These are phyloP conservation scores for Ditylenchus weischeri DNA, from an alignment of 2,888 invertebrate genomes.

Conservation along the genomic window DNA sequence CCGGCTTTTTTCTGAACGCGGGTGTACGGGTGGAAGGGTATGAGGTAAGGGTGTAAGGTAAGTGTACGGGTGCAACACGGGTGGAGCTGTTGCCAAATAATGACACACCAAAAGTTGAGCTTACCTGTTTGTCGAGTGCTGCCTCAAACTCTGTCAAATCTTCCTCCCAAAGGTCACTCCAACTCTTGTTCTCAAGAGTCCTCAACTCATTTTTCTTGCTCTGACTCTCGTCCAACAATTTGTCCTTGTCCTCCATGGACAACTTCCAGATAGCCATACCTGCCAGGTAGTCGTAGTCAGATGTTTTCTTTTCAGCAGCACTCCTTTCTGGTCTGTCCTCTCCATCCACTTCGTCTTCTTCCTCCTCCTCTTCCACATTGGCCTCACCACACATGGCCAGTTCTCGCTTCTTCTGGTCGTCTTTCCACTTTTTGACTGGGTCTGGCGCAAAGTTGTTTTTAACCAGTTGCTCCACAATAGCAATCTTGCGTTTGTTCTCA, in stretches of 20 bases:
- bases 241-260: slow-evolving; percentile 58
- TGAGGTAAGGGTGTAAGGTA: no score
- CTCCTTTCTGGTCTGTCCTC: slow-evolving; percentile 7
- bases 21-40: no score
- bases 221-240: slow-evolving; percentile 49
- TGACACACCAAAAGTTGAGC: slow-evolving; percentile 12
- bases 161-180: slow-evolving; percentile 78
- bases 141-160: slow-evolving; percentile 71
- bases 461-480: slow-evolving; percentile 79
- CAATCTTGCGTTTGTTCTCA: slow-evolving; percentile 90
- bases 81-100: background rate
- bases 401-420: slow-evolving; percentile 63
- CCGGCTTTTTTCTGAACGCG: no score
- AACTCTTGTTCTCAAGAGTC: slow-evolving; percentile 67
- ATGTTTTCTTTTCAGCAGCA: slow-evolving; percentile 28
- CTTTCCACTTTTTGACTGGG: slow-evolving; percentile 72
- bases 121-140: slow-evolving; percentile 47
- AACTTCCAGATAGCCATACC: slow-evolving; percentile 62
- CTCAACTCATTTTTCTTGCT: slow-evolving; percentile 60
- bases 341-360: slow-evolving; percentile 57
- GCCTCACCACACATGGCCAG: slow-evolving; percentile 48
- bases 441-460: slow-evolving; percentile 70
- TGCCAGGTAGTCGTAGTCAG: slow-evolving; percentile 86
- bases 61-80: no score
- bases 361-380: slow-evolving; percentile 62